Percentiles rank a stretch among this genome's conserved stretches.
Conservation (phyloP, 2,888 invertebrate genomes). For the Chelonus formosanus region DNA sequence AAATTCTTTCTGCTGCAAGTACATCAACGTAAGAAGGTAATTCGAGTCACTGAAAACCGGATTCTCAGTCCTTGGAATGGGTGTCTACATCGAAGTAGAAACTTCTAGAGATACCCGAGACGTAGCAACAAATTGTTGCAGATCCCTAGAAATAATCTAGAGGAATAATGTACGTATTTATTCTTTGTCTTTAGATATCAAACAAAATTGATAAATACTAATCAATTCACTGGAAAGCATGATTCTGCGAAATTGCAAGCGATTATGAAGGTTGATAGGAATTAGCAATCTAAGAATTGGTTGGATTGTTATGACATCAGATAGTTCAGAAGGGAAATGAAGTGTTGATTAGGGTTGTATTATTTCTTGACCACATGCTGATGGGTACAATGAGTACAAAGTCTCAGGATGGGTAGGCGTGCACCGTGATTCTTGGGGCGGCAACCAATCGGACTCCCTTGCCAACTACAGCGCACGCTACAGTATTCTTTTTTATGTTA, state of each 20-base stretch:
- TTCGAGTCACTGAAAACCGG: slow-evolving; percentile 32
- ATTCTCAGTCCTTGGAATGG: slow-evolving; percentile 29
- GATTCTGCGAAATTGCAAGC: too few relatives aligned
- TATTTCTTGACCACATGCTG: too few relatives aligned
- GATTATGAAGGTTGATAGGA: too few relatives aligned
- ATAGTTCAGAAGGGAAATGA: not conserved
- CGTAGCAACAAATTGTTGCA: too few relatives aligned
- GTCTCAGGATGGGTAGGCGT: slow-evolving; percentile 26
- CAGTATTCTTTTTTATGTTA: slow-evolving; percentile 19
- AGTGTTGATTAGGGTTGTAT: not conserved
- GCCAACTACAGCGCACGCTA: slow-evolving; percentile 21
- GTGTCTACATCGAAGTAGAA: slow-evolving; percentile 19
- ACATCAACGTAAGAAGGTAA: slow-evolving; percentile 23
- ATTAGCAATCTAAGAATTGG: too few relatives aligned
- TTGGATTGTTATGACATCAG: not conserved
- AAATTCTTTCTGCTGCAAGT: slow-evolving; percentile 21
- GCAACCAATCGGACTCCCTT: slow-evolving; percentile 24
- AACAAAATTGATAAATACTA: too few relatives aligned
- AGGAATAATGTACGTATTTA: too few relatives aligned
- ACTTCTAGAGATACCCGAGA: not conserved
- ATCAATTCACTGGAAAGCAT: too few relatives aligned
- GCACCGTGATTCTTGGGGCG: slow-evolving; percentile 23
- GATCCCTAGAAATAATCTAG: too few relatives aligned
- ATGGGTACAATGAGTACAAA: not conserved
- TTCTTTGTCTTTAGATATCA: too few relatives aligned